Evolutionary conservation across 2,888 invertebrate species (phyloP).

Genomic region (Tetragonisca angustula): DNA sequence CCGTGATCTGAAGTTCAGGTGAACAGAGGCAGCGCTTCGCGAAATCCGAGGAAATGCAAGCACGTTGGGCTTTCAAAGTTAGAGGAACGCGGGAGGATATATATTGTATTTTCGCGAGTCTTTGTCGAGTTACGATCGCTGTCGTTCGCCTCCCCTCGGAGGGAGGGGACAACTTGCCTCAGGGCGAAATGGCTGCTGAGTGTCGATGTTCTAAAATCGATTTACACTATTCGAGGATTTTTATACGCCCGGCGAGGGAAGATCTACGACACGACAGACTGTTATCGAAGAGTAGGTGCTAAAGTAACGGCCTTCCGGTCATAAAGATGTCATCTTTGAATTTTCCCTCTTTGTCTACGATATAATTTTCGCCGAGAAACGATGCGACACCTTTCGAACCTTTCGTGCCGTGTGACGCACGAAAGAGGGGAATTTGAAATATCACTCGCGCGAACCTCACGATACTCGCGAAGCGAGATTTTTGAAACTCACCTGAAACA

Average conservation of each 20-base stretch:
- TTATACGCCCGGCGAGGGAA: neutral
- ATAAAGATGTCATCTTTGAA: neutral
- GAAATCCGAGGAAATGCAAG: no score
- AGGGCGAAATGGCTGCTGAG: neutral
- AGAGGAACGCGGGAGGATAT: neutral
- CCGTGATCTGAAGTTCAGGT: no score
- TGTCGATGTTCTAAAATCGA: neutral
- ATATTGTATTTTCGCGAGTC: neutral
- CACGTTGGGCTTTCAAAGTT: no score
- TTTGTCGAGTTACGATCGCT: neutral
- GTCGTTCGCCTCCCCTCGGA: neutral
- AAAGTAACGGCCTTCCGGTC: neutral
- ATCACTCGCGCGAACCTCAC: neutral
- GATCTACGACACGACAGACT: neutral
- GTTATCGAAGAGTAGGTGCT: neutral
- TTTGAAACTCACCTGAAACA: neutral
- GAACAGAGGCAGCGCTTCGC: no score
- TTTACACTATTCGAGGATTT: neutral
- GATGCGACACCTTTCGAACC: no score
- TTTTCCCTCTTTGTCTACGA: no score
- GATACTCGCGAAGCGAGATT: no score
- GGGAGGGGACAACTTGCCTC: neutral
- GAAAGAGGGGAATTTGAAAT: no score
- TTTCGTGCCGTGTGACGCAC: no score
- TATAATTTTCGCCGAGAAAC: no score